Evolutionary conservation across 2,888 invertebrate genomes (phyloP).

Genomic region (Lasioglossum figueresi): DNA sequence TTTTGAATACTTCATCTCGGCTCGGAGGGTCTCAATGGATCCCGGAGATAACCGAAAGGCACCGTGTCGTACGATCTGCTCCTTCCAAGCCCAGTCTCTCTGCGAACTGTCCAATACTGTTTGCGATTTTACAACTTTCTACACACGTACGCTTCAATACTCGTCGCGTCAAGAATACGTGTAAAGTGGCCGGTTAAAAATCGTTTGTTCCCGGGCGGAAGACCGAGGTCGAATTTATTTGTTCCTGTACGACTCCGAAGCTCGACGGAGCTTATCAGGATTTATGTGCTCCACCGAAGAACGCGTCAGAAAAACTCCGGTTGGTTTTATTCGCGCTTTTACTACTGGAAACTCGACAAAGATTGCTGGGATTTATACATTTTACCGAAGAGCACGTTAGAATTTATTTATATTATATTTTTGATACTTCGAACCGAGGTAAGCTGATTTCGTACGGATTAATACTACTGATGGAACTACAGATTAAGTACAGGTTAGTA

Average conservation of each 20-base stretch:
- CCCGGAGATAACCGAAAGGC: background rate
- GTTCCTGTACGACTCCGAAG: background rate
- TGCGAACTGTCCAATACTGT: background rate
- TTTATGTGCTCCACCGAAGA: background rate
- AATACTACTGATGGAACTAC: background rate
- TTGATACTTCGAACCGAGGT: background rate
- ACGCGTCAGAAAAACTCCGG: background rate
- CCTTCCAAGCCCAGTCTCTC: background rate
- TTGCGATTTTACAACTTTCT: background rate
- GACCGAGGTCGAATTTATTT: background rate
- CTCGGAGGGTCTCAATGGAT: background rate
- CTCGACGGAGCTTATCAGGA: background rate
- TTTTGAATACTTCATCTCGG: constrained; percentile 32
- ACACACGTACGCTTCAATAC: background rate
- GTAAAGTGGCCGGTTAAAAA: background rate
- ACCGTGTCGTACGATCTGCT: constrained; percentile 6
- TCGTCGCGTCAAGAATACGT: background rate
- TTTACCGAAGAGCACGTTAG: background rate
- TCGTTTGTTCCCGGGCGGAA: background rate
- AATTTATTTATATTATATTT: background rate
- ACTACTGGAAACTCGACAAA: background rate
- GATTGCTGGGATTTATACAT: background rate
- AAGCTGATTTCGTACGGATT: background rate
- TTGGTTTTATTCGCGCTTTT: background rate
- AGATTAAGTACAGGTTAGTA: background rate